Percentiles rank a stretch among this genome's conserved stretches.
phyloP scores from a whole-genome alignment of 2,797 vertebrate species.

The Sciurus carolinensis region DNA sequence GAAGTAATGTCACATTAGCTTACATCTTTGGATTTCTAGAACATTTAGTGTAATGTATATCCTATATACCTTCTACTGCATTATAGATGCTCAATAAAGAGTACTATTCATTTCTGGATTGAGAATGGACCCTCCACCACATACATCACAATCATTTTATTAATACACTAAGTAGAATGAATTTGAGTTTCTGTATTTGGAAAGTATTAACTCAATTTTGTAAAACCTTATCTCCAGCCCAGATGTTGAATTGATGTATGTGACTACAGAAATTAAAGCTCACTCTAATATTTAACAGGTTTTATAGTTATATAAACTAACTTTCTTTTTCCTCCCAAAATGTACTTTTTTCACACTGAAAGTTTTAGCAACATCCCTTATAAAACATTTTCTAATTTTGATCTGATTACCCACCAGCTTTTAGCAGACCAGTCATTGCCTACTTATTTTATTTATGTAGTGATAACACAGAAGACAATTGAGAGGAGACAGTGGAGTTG shows the following conservation, averaged over 20 bases:
- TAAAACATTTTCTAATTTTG: neutral
- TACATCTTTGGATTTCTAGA: neutral
- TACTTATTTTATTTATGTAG: neutral
- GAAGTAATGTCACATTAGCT: neutral
- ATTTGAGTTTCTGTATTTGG: neutral
- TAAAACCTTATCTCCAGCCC: neutral
- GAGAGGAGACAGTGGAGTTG: neutral
- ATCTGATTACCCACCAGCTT: neutral
- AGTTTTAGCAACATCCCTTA: neutral
- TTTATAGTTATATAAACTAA: neutral
- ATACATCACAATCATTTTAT: neutral
- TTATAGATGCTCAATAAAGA: neutral
- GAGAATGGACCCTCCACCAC: neutral
- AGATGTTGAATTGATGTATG: neutral
- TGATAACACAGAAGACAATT: neutral
- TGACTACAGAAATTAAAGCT: neutral
- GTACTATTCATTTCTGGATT: neutral
- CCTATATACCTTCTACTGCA: neutral
- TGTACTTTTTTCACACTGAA: neutral
- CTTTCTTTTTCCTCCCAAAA: neutral
- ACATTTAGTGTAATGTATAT: neutral
- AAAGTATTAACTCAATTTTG: neutral
- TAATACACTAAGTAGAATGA: neutral
- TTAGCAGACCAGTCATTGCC: neutral
- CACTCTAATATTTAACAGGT: neutral